Evolutionary conservation across 2,797 vertebrate species (phyloP).

Genomic region (Gymnothorax javanicus): DNA sequence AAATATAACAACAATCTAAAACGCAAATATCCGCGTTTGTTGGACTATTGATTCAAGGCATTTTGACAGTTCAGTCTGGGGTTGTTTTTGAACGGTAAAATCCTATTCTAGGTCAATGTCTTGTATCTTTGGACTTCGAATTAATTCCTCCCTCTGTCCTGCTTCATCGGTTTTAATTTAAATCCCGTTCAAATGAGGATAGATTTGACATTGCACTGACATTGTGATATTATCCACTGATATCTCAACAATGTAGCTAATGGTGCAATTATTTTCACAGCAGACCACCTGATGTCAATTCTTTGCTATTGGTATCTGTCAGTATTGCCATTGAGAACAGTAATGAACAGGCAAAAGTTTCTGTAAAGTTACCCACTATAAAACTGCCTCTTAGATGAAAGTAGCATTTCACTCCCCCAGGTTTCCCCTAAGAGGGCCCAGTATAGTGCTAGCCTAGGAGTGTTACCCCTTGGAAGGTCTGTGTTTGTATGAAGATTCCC

Average conservation of each 20-base stretch:
- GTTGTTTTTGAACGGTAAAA: not conserved
- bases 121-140: not conserved
- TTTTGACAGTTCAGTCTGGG: not conserved
- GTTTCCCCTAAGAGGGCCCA: slow-evolving; percentile 20
- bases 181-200: not conserved
- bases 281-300: not conserved
- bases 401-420: slow-evolving; percentile 35
- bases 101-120: not conserved
- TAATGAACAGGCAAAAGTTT: slow-evolving; percentile 1
- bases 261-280: not conserved
- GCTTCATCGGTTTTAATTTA: not conserved
- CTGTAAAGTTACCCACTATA: not conserved
- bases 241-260: not conserved
- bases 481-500: too few relatives aligned
- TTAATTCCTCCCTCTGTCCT: not conserved
- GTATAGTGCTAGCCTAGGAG: not conserved
- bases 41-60: not conserved
- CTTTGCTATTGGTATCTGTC: not conserved
- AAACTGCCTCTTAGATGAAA: not conserved
- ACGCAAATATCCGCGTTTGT: not conserved
- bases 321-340: not conserved
- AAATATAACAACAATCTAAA: not conserved
- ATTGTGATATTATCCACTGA: not conserved
- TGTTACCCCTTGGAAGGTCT: not conserved
- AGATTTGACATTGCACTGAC: not conserved